Evolutionary conservation across 2,888 invertebrate genomes (phyloP).

Genomic region (Andrena praecox): DNA sequence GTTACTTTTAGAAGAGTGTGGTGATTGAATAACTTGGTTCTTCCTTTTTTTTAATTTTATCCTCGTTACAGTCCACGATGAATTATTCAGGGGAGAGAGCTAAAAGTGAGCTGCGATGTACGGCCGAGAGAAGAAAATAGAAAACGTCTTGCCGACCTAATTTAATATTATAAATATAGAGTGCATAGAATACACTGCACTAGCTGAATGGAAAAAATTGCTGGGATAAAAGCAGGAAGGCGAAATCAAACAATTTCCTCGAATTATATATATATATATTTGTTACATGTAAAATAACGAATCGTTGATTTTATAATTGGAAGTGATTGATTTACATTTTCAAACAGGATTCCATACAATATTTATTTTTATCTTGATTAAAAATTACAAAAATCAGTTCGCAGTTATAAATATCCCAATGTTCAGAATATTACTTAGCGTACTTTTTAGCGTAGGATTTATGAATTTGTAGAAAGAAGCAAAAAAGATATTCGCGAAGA

Average conservation of each 20-base stretch:
- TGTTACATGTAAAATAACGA: too few relatives aligned
- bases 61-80: slow-evolving; percentile 24
- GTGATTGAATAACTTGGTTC: background rate
- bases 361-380: too few relatives aligned
- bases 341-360: too few relatives aligned
- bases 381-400: too few relatives aligned
- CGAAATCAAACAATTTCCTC: background rate
- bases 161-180: slow-evolving; percentile 51
- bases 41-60: background rate
- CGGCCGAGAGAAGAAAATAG: slow-evolving; percentile 43
- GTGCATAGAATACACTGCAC: background rate
- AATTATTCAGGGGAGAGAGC: background rate
- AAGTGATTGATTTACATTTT: too few relatives aligned
- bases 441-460: background rate
- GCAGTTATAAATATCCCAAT: too few relatives aligned
- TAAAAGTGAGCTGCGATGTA: slow-evolving; percentile 13
- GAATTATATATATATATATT: too few relatives aligned
- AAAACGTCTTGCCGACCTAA: slow-evolving; percentile 34
- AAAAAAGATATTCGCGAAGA: background rate
- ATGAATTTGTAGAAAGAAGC: background rate
- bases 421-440: too few relatives aligned
- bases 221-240: background rate
- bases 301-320: too few relatives aligned
- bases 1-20: background rate
- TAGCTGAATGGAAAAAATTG: background rate